Percentiles rank a stretch among this genome's conserved stretches.
phyloP scores from a whole-genome alignment of 2,888 invertebrate genomes.

The Aphidoletes aphidimyza region DNA sequence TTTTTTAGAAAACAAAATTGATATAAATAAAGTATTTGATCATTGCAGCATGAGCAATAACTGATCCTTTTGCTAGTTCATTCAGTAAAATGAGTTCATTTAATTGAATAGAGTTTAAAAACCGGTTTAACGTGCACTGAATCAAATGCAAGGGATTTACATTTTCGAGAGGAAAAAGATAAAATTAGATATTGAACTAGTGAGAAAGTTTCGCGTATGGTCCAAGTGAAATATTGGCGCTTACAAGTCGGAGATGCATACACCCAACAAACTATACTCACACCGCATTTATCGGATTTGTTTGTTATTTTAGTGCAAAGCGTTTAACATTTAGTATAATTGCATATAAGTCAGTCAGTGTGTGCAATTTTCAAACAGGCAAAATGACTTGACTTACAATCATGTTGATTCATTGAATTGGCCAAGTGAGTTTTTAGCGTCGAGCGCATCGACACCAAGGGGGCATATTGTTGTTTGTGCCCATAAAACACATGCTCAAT shows the following conservation, averaged over 20 bases:
- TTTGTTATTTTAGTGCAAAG: background rate
- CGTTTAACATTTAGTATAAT: background rate
- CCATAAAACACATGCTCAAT: background rate
- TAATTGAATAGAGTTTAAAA: background rate
- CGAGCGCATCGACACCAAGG: background rate
- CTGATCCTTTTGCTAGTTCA: too few relatives aligned
- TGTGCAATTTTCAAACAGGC: too few relatives aligned
- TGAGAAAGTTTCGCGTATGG: background rate
- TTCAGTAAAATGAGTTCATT: background rate
- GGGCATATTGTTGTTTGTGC: background rate
- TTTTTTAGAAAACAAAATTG: too few relatives aligned
- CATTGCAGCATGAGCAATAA: too few relatives aligned
- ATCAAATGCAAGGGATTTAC: background rate
- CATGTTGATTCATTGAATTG: conserved; percentile 6
- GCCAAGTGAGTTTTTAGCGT: background rate
- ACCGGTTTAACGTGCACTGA: conserved; percentile 1
- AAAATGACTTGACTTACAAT: background rate
- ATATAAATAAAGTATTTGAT: too few relatives aligned
- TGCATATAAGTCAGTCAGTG: background rate
- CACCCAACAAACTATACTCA: background rate
- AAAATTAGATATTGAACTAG: conserved; percentile 10
- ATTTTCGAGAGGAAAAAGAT: background rate
- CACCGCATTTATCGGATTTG: background rate
- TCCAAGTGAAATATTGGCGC: background rate
- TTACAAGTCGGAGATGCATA: background rate